Conservation (phyloP, 2,888 invertebrate genomes). For the Drosophila suboccidentalis region DNA sequence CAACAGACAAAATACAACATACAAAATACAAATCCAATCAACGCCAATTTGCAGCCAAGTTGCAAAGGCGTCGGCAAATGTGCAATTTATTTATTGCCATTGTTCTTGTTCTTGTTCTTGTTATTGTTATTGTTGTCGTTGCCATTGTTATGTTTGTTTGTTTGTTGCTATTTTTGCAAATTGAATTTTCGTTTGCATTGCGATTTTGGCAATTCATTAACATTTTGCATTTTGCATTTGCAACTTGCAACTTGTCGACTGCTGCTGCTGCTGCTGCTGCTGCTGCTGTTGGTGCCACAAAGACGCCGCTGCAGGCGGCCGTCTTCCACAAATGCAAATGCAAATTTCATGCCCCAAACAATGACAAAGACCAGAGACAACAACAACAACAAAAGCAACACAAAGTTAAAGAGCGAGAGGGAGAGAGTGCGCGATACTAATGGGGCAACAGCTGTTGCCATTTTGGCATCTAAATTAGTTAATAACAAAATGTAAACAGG, state of each 20-base stretch:
- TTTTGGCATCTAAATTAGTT: constrained; percentile 35
- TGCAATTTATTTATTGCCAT: constrained; percentile 71
- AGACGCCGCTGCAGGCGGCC: constrained; percentile 41
- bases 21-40: constrained; percentile 69
- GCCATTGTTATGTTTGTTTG: neutral
- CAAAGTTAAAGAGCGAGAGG: constrained; percentile 23
- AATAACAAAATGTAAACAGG: constrained; percentile 1
- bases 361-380: constrained; percentile 27
- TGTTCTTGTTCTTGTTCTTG: constrained; percentile 19
- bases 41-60: constrained; percentile 71
- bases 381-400: constrained; percentile 26
- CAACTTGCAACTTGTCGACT: constrained; percentile 26
- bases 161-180: constrained; percentile 71
- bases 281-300: constrained; percentile 16
- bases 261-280: constrained; percentile 12
- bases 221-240: constrained; percentile 36
- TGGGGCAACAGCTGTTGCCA: constrained; percentile 28
- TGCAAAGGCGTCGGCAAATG: constrained; percentile 60
- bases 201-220: constrained; percentile 78
- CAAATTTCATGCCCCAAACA: constrained; percentile 49
- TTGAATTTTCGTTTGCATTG: constrained; percentile 71
- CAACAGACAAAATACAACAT: constrained; percentile 50
- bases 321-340: constrained; percentile 44
- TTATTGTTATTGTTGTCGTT: no score
- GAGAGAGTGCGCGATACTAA: neutral